A percentile compares a stretch with the other conserved stretches of the same genome.
Conservation (phyloP, 2,113 vertebrate genomes). For the Accipiter virgatus region DNA sequence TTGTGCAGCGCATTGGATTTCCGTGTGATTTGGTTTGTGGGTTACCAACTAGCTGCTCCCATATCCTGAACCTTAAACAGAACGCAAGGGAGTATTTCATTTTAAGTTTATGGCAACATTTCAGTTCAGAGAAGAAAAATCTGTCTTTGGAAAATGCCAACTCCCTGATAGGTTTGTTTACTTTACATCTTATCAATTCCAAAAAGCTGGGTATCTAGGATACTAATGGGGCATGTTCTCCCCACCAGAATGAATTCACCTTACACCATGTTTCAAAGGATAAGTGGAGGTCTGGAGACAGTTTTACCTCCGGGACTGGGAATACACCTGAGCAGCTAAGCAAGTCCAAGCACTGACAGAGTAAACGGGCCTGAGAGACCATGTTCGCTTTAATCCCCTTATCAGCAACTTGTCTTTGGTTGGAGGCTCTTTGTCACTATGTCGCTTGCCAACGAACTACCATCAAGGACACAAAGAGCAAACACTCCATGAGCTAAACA, state of each 20-base stretch:
- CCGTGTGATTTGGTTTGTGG: not conserved
- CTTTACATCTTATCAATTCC: constrained; percentile 13
- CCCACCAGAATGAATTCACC: constrained; percentile 1
- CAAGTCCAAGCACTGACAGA: not conserved
- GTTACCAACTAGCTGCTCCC: not conserved
- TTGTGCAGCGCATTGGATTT: not conserved
- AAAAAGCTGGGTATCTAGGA: constrained; percentile 16
- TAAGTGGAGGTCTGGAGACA: not conserved
- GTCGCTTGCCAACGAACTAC: not conserved
- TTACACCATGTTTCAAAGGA: constrained; percentile 1
- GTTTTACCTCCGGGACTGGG: not conserved
- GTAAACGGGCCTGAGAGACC: not conserved
- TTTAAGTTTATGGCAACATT: constrained; percentile 4
- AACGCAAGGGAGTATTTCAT: not conserved
- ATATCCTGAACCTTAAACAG: constrained; percentile 14
- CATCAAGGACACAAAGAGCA: not conserved
- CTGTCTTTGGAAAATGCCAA: constrained; percentile 38
- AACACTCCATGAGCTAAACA: not conserved
- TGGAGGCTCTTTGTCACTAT: not conserved
- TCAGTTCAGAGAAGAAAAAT: constrained; percentile 15
- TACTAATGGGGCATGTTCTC: not conserved
- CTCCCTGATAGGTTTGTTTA: constrained; percentile 37
- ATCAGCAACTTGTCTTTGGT: not conserved
- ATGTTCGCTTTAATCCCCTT: not conserved
- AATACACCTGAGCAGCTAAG: not conserved